Base-by-base conservation (phyloP, 1,140 invertebrate species). In the Acyrthosiphon pisum region DNA sequence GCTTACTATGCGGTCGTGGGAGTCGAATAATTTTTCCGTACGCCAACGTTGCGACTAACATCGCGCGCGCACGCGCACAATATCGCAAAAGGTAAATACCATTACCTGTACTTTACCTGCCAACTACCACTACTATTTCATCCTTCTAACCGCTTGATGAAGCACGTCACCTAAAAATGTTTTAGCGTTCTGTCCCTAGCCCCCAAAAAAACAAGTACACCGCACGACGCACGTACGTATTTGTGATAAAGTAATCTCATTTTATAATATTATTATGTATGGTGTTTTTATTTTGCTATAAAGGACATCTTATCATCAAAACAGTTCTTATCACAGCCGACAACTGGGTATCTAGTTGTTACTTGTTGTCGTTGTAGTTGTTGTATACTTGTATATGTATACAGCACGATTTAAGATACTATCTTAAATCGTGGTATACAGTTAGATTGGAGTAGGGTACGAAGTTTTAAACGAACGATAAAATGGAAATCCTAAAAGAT, bases 91-190 rank as follows among this genome's bases (percentile, higher is more conserved):
- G 46, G 46, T 48, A 48, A 48, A 48, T 41, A 41, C 41, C 41
- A 41, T 41, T 41, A 41, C 41, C 41, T 41, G 41, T 41, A 41
- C 4, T 41, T 41, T 41, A 41, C 41, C 46, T 48, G 46, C 8
- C 9, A 14, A 60, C 56, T 68, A n/a, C 60, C 60, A 68, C 30
- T 3, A 11, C 48, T 14, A 18, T 20, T 50, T 50, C 60, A n/a
- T 30, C 30, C 60, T 4, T 4, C 7, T 7, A 30, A 41, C 53
- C 53, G 23, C 14, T 41, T 3, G 0, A 26, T 2, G 56, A 60
- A 1, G 56, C 26, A 4, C 9, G 56, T 0, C 26, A 4, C 26
- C 2, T 11, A 14, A n/a, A 6, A 0, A 1, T 6, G n/a, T 53
- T 14, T 30, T 22, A 26, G 56, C 23, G 56, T 60, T 60, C 23